phyloP scores from a whole-genome alignment of 2,113 vertebrate genomes.

The Psilopsiagon aurifrons region DNA sequence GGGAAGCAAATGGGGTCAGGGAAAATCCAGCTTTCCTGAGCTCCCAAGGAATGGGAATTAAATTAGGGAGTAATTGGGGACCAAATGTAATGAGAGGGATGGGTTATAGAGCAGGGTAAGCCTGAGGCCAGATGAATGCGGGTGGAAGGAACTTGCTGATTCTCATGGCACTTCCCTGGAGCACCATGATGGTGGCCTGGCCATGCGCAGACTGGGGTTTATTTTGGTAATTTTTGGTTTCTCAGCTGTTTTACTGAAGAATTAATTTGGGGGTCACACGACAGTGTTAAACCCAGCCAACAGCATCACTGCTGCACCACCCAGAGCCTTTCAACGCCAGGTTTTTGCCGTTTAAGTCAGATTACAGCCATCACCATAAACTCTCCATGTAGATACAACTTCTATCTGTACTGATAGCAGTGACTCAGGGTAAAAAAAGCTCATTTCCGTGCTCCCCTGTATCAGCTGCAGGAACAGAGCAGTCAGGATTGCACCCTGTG shows the following conservation, averaged over 20 bases:
- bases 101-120: not conserved
- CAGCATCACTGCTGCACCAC: accelerated
- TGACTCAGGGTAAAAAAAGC: not conserved
- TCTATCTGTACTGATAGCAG: not conserved
- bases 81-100: not conserved
- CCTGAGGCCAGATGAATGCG: not conserved
- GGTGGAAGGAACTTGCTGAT: not conserved
- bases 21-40: not conserved
- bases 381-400: not conserved
- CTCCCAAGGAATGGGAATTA: not conserved
- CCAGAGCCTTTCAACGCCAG: not conserved
- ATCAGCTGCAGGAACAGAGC: not conserved
- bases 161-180: not conserved
- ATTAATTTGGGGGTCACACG: not conserved
- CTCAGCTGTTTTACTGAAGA: not conserved
- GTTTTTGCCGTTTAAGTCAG: not conserved
- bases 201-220: not conserved
- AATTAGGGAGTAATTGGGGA: not conserved
- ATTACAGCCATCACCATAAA: not conserved
- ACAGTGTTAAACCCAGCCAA: not conserved
- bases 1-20: accelerated
- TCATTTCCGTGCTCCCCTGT: not conserved
- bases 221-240: not conserved
- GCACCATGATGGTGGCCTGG: accelerated
- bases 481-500: not conserved